A percentile compares a stretch with the other conserved stretches of the same genome.
Conservation (phyloP, 2,888 invertebrate genomes). For the Ennomos erosarius region DNA sequence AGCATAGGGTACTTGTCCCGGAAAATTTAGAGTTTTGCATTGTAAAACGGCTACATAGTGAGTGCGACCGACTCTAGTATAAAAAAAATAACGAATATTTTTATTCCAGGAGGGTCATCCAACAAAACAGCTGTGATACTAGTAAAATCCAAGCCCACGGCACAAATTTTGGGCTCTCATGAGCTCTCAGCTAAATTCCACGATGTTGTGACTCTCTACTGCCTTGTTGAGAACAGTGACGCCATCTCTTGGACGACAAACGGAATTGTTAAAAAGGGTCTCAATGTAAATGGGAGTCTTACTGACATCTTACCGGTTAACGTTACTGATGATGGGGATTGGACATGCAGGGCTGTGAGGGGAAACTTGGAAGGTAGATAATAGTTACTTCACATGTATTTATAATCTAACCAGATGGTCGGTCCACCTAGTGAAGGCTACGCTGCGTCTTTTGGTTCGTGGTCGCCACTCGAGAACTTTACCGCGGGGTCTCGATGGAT, state of each 20-base stretch:
- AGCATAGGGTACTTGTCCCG: too few relatives aligned
- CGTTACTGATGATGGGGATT: conserved; percentile 58
- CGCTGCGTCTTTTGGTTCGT: too few relatives aligned
- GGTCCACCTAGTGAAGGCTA: too few relatives aligned
- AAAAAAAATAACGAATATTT: background rate
- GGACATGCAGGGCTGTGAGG: conserved; percentile 63
- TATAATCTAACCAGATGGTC: background rate
- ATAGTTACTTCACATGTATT: conserved; percentile 7
- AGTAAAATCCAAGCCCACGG: conserved; percentile 56
- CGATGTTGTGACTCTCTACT: conserved; percentile 56
- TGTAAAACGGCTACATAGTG: too few relatives aligned
- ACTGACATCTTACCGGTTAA: conserved; percentile 58
- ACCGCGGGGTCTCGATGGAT: too few relatives aligned
- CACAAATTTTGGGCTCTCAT: conserved; percentile 68
- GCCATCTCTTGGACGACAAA: conserved; percentile 60
- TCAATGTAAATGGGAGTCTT: conserved; percentile 43
- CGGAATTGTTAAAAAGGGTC: conserved; percentile 42
- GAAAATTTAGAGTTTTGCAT: too few relatives aligned
- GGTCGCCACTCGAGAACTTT: too few relatives aligned
- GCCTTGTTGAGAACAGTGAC: conserved; percentile 61
- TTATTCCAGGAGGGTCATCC: conserved; percentile 64
- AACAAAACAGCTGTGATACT: conserved; percentile 56
- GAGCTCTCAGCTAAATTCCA: conserved; percentile 48
- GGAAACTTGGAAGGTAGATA: conserved; percentile 53
- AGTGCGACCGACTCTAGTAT: background rate